Evolutionary conservation across 2,113 vertebrate species (phyloP), one percentile per base, ranked within the genome.

Genomic region (Erythrocebus patas): DNA sequence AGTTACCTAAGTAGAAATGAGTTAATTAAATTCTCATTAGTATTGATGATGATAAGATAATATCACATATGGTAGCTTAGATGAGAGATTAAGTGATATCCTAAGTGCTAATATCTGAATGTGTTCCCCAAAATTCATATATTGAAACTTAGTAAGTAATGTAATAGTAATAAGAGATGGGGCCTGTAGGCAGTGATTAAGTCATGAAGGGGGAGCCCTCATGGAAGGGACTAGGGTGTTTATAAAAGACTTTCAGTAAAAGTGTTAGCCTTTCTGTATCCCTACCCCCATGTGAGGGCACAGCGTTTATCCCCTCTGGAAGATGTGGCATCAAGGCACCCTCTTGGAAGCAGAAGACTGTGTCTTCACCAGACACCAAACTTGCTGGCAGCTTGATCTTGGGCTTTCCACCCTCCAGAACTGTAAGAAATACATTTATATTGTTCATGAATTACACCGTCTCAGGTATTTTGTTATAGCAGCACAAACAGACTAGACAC

Each of bases 241-340:
- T 27, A 10, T 30, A 27, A 13, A 8, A 9, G 6, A 22, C 13
- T 0, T 45, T 30, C 11, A 20, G 22, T 30, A 14, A 22, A 52
- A 45, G 14, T 16, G 1, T 6, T 30, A 2, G 3, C n/a, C n/a
- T 18, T 43, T 57, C 66, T 5, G 5, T 22, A 6, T n/a, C 27
- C 1, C 4, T 45, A 45, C 8, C 20, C 9, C 4, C 11, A 38
- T 57, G 38, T 68, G 9, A 68, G 18, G 48, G 27, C n/a, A 18
- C 52, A 55, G 13, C 8, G 25, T 38, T 84, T 25, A 5, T 82
- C 57, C 16, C 23, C 11, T 85, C 18, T 6, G 43, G 8, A 55
- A 40, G 20, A 93, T 20, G n/a, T 14, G n/a, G 2, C 73, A 20
- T 3, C 35, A 40, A 40, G 11, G 43, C 4, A 22, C 45, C 9